Conservation (phyloP, 1,140 invertebrate species). For the Caerostris extrusa region DNA sequence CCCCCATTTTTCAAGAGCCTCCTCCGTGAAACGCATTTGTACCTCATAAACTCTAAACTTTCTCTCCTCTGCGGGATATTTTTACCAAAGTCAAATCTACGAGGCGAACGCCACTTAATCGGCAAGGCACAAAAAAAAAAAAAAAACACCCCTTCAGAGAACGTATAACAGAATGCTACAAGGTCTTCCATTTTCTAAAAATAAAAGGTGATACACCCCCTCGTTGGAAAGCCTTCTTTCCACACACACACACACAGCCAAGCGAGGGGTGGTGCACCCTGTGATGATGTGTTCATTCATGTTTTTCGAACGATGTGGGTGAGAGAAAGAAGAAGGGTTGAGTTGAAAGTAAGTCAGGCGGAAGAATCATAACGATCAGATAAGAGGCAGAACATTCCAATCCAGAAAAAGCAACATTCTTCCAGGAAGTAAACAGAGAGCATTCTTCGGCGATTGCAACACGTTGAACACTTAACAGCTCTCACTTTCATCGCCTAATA, state of each 20-base stretch:
- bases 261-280: neutral
- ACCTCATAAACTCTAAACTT: constrained; percentile 34
- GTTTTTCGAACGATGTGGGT: neutral
- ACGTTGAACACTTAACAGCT: neutral
- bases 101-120: constrained; percentile 8
- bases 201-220: neutral
- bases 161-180: constrained; percentile 8
- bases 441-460: neutral
- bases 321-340: neutral
- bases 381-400: neutral
- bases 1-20: neutral
- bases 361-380: constrained; percentile 9
- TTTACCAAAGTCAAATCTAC: neutral
- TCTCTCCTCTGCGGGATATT: neutral
- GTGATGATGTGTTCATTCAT: constrained; percentile 28
- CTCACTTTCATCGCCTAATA: constrained; percentile 5
- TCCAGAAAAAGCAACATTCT: neutral
- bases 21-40: neutral
- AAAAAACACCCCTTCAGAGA: neutral
- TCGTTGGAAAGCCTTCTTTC: neutral
- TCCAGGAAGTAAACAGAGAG: neutral
- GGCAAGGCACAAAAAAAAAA: neutral
- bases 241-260: neutral
- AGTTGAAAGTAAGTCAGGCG: neutral
- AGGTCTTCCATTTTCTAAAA: constrained; percentile 29